These are phyloP conservation scores for Tenrec ecaudatus DNA, from an alignment of 2,113 vertebrate genomes.

Conservation along the genomic window DNA sequence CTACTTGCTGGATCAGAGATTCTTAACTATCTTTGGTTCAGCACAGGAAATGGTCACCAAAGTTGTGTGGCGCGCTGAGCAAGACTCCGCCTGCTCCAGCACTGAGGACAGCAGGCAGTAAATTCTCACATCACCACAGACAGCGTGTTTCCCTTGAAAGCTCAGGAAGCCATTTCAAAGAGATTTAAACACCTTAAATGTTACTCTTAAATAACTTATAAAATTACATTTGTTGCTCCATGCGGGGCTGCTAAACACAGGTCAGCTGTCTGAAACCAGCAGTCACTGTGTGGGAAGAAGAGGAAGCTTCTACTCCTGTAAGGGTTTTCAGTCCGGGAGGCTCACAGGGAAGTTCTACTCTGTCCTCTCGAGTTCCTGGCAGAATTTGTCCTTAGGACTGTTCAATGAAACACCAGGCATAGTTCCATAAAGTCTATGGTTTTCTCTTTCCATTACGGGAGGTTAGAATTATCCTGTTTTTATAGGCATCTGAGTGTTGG, in stretches of 20 bases:
- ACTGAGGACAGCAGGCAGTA: not conserved
- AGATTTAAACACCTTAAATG: not conserved
- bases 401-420: not conserved
- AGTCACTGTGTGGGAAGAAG: too few species aligned
- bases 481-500: not conserved
- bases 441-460: rapidly evolving
- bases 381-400: too few species aligned
- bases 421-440: too few species aligned
- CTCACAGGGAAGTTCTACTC: too few species aligned
- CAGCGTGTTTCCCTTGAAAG: not conserved
- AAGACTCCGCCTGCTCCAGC: not conserved
- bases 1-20: not conserved
- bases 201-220: too few species aligned
- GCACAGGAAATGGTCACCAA: not conserved
- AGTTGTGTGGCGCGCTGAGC: not conserved
- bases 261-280: too few species aligned
- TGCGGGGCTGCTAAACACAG: not conserved
- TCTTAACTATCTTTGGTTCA: not conserved
- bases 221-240: not conserved
- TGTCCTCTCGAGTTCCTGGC: too few species aligned
- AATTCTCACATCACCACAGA: not conserved
- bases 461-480: rapidly evolving
- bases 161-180: not conserved
- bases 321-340: too few species aligned
- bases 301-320: too few species aligned